Evolutionary conservation across 2,797 vertebrate species (phyloP), one percentile per base, ranked within the genome.

Genomic region (Sciurus vulgaris): DNA sequence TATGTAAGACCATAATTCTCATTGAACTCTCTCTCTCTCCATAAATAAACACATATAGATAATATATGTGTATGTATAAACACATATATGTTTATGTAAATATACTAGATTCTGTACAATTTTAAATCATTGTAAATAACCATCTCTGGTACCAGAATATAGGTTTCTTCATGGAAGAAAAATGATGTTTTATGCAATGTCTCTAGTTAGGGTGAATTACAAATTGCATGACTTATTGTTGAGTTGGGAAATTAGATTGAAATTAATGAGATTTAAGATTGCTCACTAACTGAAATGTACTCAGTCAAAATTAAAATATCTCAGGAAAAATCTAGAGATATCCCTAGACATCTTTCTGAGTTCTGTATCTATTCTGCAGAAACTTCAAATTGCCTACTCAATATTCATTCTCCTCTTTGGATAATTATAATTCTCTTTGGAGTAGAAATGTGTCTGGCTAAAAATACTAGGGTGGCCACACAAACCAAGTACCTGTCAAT

Each of bases 361-460:
- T 63, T 87, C 33, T 24, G 15, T 94, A 76, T 91, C 72, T 49
- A 90, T 76, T 14, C 67, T 67, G 6, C 9, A 85, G 7, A 84
- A 15, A 14, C 81, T 92, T 93, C 70, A 41, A 87, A 44, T 70
- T 76, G 14, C 38, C 33, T 84, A 41, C 20, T 10, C 22, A 65
- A 65, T 51, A 91, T 72, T 93, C 38, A 93, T 76, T 85, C 78
- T 91, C 72, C 47, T 94, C 70, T 86, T 96, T 83, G 82, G 74
- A 54, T 76, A 89, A 85, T 28, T 84, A 3, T 95, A 87, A 74
- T 88, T 90, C 28, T 92, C 35, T 76, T 59, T 79, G 22, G 28
- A 86, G 35, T 70, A 79, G 26, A 93, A 86, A 74, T 49, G 14
- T 83, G 26, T 93, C 90, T 86, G 69, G 13, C 69, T 93, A 83